Conservation (phyloP, 2,888 invertebrate genomes). For the Zele albiditarsus region DNA sequence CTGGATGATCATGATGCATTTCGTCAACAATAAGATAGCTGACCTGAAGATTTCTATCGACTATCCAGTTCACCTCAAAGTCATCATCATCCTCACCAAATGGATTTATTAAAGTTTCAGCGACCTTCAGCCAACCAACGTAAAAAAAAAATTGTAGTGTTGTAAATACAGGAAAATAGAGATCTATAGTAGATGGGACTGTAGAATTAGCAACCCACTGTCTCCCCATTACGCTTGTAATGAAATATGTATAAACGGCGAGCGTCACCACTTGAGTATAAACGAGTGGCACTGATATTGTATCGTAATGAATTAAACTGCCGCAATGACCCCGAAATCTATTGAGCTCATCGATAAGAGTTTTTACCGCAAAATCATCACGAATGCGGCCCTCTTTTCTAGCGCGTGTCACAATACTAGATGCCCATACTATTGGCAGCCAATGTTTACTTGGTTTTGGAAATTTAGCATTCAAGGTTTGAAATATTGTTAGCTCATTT, state of each 20-base stretch:
- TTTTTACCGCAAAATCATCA: slow-evolving; percentile 94
- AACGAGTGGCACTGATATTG: slow-evolving; percentile 75
- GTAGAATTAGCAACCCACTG: slow-evolving; percentile 82
- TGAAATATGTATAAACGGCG: slow-evolving; percentile 93
- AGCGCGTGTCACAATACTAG: slow-evolving; percentile 90
- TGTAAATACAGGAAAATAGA: slow-evolving; percentile 93
- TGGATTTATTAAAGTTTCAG: slow-evolving; percentile 92
- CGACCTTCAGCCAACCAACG: slow-evolving; percentile 94
- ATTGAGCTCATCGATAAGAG: slow-evolving; percentile 80
- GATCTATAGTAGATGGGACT: slow-evolving; percentile 77
- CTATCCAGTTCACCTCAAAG: slow-evolving; percentile 94
- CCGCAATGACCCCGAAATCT: slow-evolving; percentile 76
- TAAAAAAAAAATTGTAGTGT: slow-evolving; percentile 91
- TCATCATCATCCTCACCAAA: slow-evolving; percentile 95
- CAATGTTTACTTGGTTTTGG: slow-evolving; percentile 92
- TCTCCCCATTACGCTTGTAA: slow-evolving; percentile 90
- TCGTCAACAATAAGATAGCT: slow-evolving; percentile 94
- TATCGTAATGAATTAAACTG: slow-evolving; percentile 74
- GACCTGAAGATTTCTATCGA: slow-evolving; percentile 91
- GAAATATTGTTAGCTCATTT: slow-evolving; percentile 86
- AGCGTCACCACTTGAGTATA: slow-evolving; percentile 87
- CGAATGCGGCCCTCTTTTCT: slow-evolving; percentile 92
- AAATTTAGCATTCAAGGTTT: slow-evolving; percentile 85
- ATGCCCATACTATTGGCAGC: slow-evolving; percentile 94
- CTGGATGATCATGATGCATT: slow-evolving; percentile 95